Conservation (phyloP, 2,797 vertebrate genomes). For the Alfaro cultratus region DNA sequence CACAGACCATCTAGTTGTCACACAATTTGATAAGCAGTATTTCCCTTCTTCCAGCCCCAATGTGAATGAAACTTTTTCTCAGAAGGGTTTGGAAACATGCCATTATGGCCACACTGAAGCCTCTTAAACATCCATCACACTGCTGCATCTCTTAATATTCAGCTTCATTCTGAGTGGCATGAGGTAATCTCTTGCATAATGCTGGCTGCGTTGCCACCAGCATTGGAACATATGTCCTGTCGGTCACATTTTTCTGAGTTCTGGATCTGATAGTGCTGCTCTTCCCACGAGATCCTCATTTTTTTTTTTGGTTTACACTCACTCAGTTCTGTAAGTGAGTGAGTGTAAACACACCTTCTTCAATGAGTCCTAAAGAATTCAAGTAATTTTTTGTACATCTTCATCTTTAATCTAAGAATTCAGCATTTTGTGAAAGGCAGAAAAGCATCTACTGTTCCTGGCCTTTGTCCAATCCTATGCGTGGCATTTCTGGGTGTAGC, state of each 20-base stretch:
- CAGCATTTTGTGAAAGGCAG: conserved; percentile 21
- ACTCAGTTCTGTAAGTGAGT: conserved; percentile 8
- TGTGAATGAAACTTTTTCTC: conserved; percentile 33
- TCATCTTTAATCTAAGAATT: conserved; percentile 15
- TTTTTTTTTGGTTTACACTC: neutral
- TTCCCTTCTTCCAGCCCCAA: conserved; percentile 18
- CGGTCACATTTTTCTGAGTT: conserved; percentile 11
- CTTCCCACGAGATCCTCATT: neutral
- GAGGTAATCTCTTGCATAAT: neutral
- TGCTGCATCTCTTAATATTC: conserved; percentile 11
- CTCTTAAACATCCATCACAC: conserved; percentile 42
- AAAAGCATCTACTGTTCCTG: conserved; percentile 49
- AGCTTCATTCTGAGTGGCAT: conserved; percentile 5
- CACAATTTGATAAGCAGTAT: conserved; percentile 9
- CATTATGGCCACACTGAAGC: conserved; percentile 23
- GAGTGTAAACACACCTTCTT: conserved; percentile 33
- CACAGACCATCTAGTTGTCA: conserved; percentile 17
- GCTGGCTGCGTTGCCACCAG: neutral
- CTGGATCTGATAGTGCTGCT: neutral
- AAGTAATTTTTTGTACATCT: neutral
- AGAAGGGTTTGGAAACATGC: conserved; percentile 6
- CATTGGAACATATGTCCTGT: conserved; percentile 5
- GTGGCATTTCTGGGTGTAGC: conserved; percentile 33
- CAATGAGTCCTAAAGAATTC: neutral
- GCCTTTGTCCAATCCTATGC: conserved; percentile 46